Conservation (phyloP, 2,113 vertebrate genomes). For the Circaetus gallicus region DNA sequence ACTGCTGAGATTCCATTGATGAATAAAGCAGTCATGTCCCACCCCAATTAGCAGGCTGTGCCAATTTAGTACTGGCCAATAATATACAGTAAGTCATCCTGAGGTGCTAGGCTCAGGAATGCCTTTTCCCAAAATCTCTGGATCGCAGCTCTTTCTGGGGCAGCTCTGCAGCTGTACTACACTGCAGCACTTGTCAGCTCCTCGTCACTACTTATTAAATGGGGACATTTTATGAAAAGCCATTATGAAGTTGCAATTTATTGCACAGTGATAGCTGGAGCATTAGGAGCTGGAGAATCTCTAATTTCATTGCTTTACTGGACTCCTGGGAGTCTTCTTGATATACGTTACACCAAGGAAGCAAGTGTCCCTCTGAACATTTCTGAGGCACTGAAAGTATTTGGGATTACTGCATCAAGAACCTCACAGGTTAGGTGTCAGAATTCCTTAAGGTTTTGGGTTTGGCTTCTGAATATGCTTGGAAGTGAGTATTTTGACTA, state of each 20-base stretch:
- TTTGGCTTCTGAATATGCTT: background rate
- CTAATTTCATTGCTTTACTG: background rate
- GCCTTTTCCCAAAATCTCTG: background rate
- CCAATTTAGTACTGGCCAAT: background rate
- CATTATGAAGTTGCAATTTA: background rate
- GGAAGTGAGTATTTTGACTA: background rate
- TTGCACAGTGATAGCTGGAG: background rate
- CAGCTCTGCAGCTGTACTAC: background rate
- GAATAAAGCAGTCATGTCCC: background rate
- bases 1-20: background rate
- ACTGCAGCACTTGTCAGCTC: background rate
- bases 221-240: background rate
- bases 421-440: background rate
- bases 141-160: background rate
- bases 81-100: fast-evolving
- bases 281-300: background rate
- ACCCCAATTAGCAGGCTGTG: background rate
- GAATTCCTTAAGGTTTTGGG: background rate
- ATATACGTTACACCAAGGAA: background rate
- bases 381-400: background rate
- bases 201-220: background rate
- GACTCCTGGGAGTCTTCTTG: background rate
- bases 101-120: background rate
- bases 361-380: background rate
- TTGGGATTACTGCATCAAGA: background rate